A percentile compares a stretch with the other conserved stretches of the same genome.
Evolutionary conservation across 2,888 invertebrate species (phyloP).

Genomic region (Sussaba pulchella): DNA sequence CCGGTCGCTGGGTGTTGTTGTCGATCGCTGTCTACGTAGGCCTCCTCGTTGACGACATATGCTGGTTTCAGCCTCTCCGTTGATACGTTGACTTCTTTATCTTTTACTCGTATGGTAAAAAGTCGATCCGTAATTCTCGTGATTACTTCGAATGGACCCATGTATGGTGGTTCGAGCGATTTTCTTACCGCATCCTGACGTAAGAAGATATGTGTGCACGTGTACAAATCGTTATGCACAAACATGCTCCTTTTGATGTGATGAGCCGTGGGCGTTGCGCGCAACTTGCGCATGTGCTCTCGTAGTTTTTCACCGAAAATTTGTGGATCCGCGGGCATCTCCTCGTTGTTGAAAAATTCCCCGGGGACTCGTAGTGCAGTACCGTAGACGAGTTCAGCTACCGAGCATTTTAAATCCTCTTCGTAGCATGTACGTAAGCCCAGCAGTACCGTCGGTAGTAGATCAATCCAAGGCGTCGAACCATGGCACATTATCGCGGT

Average conservation of each 20-base stretch:
- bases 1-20: too few relatives aligned
- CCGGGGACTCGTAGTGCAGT: conserved; percentile 25
- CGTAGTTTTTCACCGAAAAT: conserved; percentile 36
- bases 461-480: neutral
- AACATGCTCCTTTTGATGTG: conserved; percentile 16
- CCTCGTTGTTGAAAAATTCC: conserved; percentile 35
- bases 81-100: neutral
- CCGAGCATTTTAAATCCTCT: conserved; percentile 68
- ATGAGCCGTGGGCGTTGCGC: conserved; percentile 24
- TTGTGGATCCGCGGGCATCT: conserved; percentile 20
- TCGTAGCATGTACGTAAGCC: conserved; percentile 74
- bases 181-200: neutral
- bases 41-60: conserved; percentile 5
- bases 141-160: neutral
- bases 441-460: conserved; percentile 52
- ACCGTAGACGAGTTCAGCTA: conserved; percentile 28
- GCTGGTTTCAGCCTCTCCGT: neutral
- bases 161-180: conserved; percentile 11
- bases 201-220: neutral
- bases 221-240: conserved; percentile 28
- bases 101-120: conserved; percentile 1
- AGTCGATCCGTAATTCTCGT: neutral
- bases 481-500: conserved; percentile 3
- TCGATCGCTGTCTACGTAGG: conserved; percentile 1
- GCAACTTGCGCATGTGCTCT: conserved; percentile 9